phyloP scores from a whole-genome alignment of 2,113 vertebrate genomes.

The Collichthys lucidus region DNA sequence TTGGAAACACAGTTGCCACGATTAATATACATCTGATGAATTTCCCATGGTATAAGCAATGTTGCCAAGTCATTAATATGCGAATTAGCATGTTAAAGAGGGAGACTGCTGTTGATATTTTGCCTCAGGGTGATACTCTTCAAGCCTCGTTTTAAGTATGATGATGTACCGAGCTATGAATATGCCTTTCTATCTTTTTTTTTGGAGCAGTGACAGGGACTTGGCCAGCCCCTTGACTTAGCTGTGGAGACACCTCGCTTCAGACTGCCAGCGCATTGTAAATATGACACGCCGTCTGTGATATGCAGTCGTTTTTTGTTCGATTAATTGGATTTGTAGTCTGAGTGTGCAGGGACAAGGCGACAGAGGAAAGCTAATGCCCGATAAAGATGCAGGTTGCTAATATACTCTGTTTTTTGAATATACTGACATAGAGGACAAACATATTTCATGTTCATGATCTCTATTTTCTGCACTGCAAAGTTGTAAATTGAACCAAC shows the following conservation, averaged over 20 bases:
- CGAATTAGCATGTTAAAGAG: conserved; percentile 15
- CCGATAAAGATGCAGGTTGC: conserved; percentile 33
- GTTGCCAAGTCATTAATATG: conserved; percentile 26
- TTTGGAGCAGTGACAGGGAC: conserved; percentile 39
- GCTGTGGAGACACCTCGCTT: conserved; percentile 28
- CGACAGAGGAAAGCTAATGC: conserved; percentile 56
- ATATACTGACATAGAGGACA: conserved; percentile 11
- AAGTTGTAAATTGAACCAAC: conserved; percentile 50
- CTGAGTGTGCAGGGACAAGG: conserved; percentile 48
- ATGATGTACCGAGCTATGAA: conserved; percentile 26
- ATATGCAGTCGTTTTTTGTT: conserved; percentile 52
- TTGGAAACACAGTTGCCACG: not conserved
- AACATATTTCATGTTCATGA: conserved; percentile 40
- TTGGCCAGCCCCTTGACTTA: conserved; percentile 37
- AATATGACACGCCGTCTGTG: conserved; percentile 67
- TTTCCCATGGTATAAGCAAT: not conserved
- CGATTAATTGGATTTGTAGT: conserved; percentile 68
- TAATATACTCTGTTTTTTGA: conserved; percentile 2
- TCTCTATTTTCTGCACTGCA: conserved; percentile 4
- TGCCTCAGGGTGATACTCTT: conserved; percentile 33
- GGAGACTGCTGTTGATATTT: conserved; percentile 32
- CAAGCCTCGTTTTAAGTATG: conserved; percentile 16
- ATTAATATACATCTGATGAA: conserved; percentile 14
- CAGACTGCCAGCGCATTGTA: conserved; percentile 55
- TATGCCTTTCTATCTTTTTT: conserved; percentile 25